Evolutionary conservation across 2,888 invertebrate species (phyloP).

Genomic region (Zhuqinia jingwanae): DNA sequence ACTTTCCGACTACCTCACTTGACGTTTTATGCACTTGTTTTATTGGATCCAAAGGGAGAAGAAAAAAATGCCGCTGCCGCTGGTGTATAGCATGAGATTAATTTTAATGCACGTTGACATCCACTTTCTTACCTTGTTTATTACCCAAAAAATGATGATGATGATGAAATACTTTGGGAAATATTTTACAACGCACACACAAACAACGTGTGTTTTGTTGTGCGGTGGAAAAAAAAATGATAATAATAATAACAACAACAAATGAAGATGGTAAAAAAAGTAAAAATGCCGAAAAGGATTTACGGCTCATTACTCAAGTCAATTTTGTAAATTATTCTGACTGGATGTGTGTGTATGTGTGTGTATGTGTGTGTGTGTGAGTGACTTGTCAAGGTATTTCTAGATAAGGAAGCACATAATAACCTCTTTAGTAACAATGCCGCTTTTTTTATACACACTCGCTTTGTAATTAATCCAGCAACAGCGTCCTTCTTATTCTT

Average conservation of each 20-base stretch:
- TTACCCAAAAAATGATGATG: conserved; percentile 48
- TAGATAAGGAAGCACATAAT: neutral
- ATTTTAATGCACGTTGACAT: conserved; percentile 73
- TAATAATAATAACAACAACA: no score
- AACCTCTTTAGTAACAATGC: no score
- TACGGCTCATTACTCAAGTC: conserved; percentile 70
- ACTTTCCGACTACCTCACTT: conserved; percentile 65
- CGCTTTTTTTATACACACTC: neutral
- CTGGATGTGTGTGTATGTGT: neutral
- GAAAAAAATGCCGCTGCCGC: conserved; percentile 45
- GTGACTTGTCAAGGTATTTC: conserved; percentile 1
- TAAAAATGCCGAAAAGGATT: conserved; percentile 72
- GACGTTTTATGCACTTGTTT: conserved; percentile 70
- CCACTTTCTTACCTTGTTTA: conserved; percentile 70
- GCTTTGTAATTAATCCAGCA: neutral
- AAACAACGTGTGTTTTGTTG: no score
- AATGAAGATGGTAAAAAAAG: conserved; percentile 34
- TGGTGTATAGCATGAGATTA: conserved; percentile 51
- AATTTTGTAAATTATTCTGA: conserved; percentile 68
- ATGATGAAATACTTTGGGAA: conserved; percentile 41
- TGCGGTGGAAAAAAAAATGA: no score
- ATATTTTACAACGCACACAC: neutral
- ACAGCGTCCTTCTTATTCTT: neutral
- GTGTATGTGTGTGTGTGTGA: neutral
- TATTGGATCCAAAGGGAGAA: conserved; percentile 50